Base-by-base conservation (phyloP, 2,797 vertebrate genomes). In the Scomberomorus guttatus region DNA sequence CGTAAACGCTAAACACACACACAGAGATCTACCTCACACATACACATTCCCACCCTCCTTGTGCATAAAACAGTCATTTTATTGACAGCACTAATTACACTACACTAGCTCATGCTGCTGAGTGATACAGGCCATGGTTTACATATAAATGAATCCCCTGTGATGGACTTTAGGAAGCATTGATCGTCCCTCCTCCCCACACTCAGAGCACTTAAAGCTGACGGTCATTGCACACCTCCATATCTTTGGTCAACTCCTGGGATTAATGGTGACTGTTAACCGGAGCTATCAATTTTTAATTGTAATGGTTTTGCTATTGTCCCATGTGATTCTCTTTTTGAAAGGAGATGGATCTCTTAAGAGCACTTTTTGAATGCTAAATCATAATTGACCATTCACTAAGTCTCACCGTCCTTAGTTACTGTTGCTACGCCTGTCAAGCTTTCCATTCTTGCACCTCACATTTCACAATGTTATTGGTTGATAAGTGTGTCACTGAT, bases 61-160 rank as follows among this genome's bases (percentile, higher is more conserved):
- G 18, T 71, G 79, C 52, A 34, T 79, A 64, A 79, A 86, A 78
- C 62, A 51, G 64, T 52, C 20, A 27, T 78, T 76, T 83, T 82
- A 85, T 87, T 80, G 84, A 75, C 82, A 81, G 56, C 34, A 39
- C 63, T 73, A 81, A 89, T 90, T 77, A 87, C 77, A 60, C 46
- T 77, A 87, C 77, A 60, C 46, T 0, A 51, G 75, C 73, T 82
- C 51, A 22, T 72, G 55, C 51, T 74, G 60, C 24, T 79, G 77
- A 87, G 71, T 70, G 70, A 84, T 68, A 37, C 18, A 18, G 51
- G 18, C 37, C 39, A 59, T n/a, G 9, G 76, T 91, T 90, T 85
- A 81, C 85, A 84, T 80, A 73, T 52, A 81, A 86, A 87, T 83
- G 37, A 80, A 72, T 83, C 84, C 75, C 72, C 56, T 55, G 82